Conservation (phyloP, 2,797 vertebrate species). For the Scarus forsteni region DNA sequence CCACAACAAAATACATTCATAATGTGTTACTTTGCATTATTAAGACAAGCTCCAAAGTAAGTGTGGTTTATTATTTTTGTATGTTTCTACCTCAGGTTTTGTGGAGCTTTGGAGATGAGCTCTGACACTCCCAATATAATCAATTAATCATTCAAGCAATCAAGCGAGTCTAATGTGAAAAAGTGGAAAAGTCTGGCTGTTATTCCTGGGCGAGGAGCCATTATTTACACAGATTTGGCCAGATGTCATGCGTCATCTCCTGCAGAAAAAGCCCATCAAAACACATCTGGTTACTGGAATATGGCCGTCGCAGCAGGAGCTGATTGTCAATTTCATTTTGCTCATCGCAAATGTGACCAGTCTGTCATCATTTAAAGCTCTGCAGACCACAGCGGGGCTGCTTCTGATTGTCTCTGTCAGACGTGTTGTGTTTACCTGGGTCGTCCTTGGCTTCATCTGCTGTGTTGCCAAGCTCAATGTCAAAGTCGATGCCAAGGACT, state of each 20-base stretch:
- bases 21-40: too few relatives aligned
- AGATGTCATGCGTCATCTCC: slow-evolving; percentile 66
- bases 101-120: slow-evolving; percentile 12
- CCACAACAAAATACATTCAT: too few relatives aligned
- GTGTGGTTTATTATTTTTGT: too few relatives aligned
- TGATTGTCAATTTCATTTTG: slow-evolving; percentile 55
- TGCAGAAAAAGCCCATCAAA: slow-evolving; percentile 60
- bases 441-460: slow-evolving; percentile 93
- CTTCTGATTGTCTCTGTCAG: slow-evolving; percentile 33
- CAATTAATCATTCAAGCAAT: slow-evolving; percentile 64
- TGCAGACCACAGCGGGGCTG: background rate
- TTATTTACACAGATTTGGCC: slow-evolving; percentile 52
- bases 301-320: slow-evolving; percentile 34
- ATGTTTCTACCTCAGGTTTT: slow-evolving; percentile 3
- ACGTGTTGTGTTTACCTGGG: slow-evolving; percentile 86
- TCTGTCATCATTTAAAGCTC: slow-evolving; percentile 47
- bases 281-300: slow-evolving; percentile 66
- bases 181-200: slow-evolving; percentile 45
- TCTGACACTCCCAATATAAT: slow-evolving; percentile 42
- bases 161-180: slow-evolving; percentile 47
- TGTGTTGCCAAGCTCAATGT: slow-evolving; percentile 95
- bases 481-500: slow-evolving; percentile 87
- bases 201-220: slow-evolving; percentile 44
- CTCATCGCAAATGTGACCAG: slow-evolving; percentile 22
- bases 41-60: too few relatives aligned